A percentile compares a stretch with the other conserved stretches of the same genome.
phyloP scores from a whole-genome alignment of 2,888 invertebrate genomes.

The Lasius platythorax region DNA sequence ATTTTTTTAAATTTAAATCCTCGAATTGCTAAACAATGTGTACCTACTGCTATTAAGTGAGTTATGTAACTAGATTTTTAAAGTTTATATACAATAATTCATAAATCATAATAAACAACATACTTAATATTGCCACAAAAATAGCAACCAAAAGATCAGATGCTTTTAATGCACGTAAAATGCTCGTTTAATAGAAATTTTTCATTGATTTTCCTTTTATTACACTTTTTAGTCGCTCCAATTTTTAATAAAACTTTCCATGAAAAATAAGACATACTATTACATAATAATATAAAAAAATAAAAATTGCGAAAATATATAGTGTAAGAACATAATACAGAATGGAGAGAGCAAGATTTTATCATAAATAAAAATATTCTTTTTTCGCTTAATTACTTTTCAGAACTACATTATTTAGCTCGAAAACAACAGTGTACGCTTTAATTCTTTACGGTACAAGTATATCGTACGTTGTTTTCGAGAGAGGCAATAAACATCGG shows the following conservation, averaged over 20 bases:
- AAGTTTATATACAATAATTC: not conserved
- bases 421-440: not conserved
- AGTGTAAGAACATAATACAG: not conserved
- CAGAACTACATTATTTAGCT: not conserved
- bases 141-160: not conserved
- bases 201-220: not conserved
- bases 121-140: not conserved
- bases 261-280: not conserved
- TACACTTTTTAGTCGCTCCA: not conserved
- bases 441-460: not conserved
- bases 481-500: constrained; percentile 17
- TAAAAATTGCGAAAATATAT: not conserved
- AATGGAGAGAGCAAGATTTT: not conserved
- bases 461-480: constrained; percentile 6
- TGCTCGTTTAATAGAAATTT: not conserved
- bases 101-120: not conserved
- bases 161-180: not conserved
- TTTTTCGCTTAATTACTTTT: constrained; percentile 26
- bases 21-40: not conserved
- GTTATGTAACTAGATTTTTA: not conserved
- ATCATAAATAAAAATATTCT: not conserved
- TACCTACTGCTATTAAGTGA: not conserved
- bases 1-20: constrained; percentile 7
- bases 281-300: not conserved
- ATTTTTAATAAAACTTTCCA: not conserved